Evolutionary conservation across 2,888 invertebrate genomes (phyloP).

Genomic region (Cerastis rubricosa): DNA sequence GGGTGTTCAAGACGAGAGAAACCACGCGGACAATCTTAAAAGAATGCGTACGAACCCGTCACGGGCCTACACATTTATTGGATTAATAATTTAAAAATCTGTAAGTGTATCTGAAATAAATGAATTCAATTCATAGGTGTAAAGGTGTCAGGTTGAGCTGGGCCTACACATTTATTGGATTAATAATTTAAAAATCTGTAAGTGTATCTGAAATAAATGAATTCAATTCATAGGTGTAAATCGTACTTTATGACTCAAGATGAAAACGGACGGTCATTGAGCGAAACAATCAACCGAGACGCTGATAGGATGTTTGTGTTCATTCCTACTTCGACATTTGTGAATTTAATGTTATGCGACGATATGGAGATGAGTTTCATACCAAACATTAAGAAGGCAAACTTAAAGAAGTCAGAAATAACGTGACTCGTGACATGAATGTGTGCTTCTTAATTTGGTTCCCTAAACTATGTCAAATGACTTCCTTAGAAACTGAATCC

Average conservation of each 20-base stretch:
- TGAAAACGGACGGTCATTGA: constrained; percentile 1
- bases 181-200: neutral
- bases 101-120: neutral
- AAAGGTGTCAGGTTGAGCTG: no score
- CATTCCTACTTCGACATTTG: neutral
- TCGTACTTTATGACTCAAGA: constrained; percentile 6
- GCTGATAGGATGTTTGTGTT: constrained; percentile 1
- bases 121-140: neutral
- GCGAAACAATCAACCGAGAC: neutral
- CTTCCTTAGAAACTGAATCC: neutral
- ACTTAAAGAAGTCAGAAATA: no score
- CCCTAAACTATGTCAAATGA: neutral
- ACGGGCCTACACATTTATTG: neutral
- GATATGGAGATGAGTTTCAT: neutral
- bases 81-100: neutral
- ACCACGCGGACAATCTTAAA: neutral
- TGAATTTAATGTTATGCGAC: neutral
- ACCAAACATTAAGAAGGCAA: neutral
- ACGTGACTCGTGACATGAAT: neutral
- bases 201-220: neutral
- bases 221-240: constrained; percentile 1
- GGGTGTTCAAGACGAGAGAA: neutral
- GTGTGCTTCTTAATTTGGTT: neutral
- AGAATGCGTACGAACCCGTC: neutral
- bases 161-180: neutral